phyloP scores from a whole-genome alignment of 2,113 vertebrate species.

The Gadus chalcogrammus region DNA sequence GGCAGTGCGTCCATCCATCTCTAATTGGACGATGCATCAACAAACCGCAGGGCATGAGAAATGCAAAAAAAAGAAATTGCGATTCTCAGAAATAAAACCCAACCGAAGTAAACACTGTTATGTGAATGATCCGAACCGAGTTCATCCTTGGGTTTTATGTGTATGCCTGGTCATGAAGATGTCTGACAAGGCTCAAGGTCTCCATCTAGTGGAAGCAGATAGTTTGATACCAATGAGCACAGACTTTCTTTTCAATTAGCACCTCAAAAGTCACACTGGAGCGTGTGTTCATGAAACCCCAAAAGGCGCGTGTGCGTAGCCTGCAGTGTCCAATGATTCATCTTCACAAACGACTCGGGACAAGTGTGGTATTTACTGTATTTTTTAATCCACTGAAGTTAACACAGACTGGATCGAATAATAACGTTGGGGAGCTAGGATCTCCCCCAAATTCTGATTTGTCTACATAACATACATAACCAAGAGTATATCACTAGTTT shows the following conservation, averaged over 20 bases:
- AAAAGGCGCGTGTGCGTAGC: not conserved
- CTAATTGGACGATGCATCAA: conserved; percentile 53
- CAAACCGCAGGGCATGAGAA: conserved; percentile 27
- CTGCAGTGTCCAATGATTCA: not conserved
- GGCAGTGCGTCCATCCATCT: conserved; percentile 39
- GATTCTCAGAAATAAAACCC: conserved; percentile 1
- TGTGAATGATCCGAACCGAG: conserved; percentile 8
- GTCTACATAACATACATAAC: conserved; percentile 64
- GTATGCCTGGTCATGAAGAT: not conserved
- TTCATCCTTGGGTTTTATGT: conserved; percentile 21
- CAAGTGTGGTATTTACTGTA: conserved; percentile 31
- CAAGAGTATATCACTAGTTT: conserved; percentile 58
- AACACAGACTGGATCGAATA: conserved; percentile 66
- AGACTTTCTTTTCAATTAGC: not conserved
- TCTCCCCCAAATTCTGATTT: conserved; percentile 35
- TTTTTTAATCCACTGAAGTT: conserved; percentile 70
- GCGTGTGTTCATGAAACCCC: not conserved
- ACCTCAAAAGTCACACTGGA: not conserved
- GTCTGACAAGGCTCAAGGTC: conserved; percentile 21
- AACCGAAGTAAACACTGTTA: conserved; percentile 28
- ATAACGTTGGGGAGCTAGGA: conserved; percentile 55
- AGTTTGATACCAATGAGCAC: not conserved
- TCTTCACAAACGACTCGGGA: conserved; percentile 2
- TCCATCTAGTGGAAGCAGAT: conserved; percentile 51
- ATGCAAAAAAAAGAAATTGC: not conserved